These are phyloP conservation scores for Xylocopa sonorina DNA, from an alignment of 1,140 invertebrate genomes.

Conservation along the genomic window DNA sequence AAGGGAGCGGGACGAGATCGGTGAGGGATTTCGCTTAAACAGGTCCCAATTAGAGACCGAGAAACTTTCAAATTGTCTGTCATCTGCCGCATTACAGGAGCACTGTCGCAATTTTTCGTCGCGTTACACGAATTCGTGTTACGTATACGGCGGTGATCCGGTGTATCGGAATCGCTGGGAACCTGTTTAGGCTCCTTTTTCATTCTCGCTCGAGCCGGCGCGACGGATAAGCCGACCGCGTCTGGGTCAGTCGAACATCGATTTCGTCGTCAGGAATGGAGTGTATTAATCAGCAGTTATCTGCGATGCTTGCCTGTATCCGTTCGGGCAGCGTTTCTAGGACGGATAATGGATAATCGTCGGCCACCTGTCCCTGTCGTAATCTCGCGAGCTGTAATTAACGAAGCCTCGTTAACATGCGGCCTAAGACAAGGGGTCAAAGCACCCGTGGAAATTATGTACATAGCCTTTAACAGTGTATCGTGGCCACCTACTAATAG, in stretches of 20 bases:
- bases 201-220: not conserved
- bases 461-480: slow-evolving; percentile 38
- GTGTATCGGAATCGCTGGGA: not conserved
- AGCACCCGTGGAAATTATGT: slow-evolving; percentile 60
- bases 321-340: slow-evolving; percentile 56
- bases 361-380: slow-evolving; percentile 70
- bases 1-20: no score
- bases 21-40: no score
- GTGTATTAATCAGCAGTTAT: slow-evolving; percentile 66
- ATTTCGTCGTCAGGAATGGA: slow-evolving; percentile 38
- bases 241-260: slow-evolving; percentile 31
- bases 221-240: not conserved
- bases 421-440: slow-evolving; percentile 56
- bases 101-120: no score
- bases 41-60: no score
- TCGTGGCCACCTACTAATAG: slow-evolving; percentile 1
- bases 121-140: not conserved
- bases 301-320: slow-evolving; percentile 47
- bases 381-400: slow-evolving; percentile 72
- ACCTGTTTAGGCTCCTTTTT: slow-evolving; percentile 5
- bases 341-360: slow-evolving; percentile 65
- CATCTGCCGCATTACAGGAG: no score
- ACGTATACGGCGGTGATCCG: not conserved
- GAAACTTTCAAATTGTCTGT: no score
- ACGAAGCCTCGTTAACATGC: slow-evolving; percentile 65